Conservation (phyloP, 2,113 vertebrate genomes). For the Syrrhaptes paradoxus region DNA sequence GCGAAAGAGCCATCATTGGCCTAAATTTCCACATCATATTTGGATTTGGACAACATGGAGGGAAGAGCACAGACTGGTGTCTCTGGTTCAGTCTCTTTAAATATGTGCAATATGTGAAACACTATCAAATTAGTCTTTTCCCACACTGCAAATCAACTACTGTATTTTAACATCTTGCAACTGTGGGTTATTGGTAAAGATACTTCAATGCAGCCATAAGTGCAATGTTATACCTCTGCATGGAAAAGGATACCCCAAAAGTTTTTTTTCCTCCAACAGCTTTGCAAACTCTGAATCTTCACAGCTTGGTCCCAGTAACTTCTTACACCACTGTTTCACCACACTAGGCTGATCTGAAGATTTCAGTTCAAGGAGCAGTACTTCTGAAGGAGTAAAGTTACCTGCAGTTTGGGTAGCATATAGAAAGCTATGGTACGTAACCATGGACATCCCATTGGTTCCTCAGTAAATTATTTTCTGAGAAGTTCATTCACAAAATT, state of each 20-base stretch:
- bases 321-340: background rate
- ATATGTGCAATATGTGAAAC: background rate
- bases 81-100: background rate
- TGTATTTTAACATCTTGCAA: background rate
- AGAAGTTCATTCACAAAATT: background rate
- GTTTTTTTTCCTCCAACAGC: background rate
- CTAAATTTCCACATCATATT: background rate
- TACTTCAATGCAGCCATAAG: background rate
- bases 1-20: background rate
- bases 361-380: background rate
- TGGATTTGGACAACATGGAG: background rate
- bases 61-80: background rate
- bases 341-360: background rate
- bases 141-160: background rate
- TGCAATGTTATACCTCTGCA: background rate
- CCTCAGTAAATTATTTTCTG: background rate
- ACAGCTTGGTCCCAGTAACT: background rate
- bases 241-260: background rate
- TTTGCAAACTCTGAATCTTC: background rate
- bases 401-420: background rate
- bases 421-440: background rate
- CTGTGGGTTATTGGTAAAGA: background rate
- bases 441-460: background rate
- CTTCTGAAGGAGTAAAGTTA: background rate
- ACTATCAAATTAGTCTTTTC: background rate